Percentiles rank a stretch among this genome's conserved stretches.
Evolutionary conservation across 2,888 invertebrate species (phyloP).

Genomic region (Vannuccia rotundouncinata): DNA sequence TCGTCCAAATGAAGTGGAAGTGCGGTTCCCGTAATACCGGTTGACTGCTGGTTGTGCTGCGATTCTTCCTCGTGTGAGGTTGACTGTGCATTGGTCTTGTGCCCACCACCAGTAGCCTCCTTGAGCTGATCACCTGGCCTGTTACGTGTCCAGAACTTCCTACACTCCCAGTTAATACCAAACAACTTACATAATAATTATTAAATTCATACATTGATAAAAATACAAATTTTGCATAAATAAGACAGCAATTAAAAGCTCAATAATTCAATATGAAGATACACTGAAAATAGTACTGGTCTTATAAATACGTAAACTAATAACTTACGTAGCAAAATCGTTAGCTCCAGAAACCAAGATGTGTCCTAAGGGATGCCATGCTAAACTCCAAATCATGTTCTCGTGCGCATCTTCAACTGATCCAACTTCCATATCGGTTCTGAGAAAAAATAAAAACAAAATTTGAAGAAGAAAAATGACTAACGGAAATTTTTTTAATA

Average conservation of each 20-base stretch:
- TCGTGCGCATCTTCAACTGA: slow-evolving; percentile 97
- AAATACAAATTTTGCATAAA: too few species aligned
- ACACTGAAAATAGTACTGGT: too few species aligned
- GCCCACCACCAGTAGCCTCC: slow-evolving; percentile 66
- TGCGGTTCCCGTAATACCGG: neutral
- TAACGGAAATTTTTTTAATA: neutral
- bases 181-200: too few species aligned
- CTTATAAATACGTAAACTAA: slow-evolving; percentile 41
- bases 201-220: too few species aligned
- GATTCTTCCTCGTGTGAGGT: neutral
- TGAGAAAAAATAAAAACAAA: slow-evolving; percentile 42
- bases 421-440: slow-evolving; percentile 85
- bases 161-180: too few species aligned
- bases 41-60: too few species aligned
- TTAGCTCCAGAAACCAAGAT: slow-evolving; percentile 98
- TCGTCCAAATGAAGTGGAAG: neutral
- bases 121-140: slow-evolving; percentile 93
- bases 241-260: too few species aligned
- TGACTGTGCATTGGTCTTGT: neutral
- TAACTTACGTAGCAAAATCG: slow-evolving; percentile 72
- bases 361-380: slow-evolving; percentile 98
- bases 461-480: neutral
- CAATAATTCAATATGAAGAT: too few species aligned
- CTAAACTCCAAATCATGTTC: slow-evolving; percentile 95
- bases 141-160: slow-evolving; percentile 97